Conservation (phyloP, 1,140 invertebrate species). For the Ctenoplectra terminalis region DNA sequence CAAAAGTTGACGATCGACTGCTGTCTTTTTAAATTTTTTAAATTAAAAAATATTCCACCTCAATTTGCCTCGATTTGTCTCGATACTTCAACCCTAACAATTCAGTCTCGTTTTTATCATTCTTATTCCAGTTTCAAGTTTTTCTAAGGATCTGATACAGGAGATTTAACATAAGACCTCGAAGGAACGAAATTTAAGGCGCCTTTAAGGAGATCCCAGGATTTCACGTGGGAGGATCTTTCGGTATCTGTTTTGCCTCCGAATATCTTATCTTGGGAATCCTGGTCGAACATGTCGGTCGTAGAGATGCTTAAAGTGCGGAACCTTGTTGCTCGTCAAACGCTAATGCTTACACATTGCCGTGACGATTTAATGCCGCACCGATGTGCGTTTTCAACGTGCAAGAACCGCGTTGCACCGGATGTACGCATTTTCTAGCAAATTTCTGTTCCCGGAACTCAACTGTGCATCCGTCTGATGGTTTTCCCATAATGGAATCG, state of each 20-base stretch:
- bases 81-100: neutral
- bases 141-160: neutral
- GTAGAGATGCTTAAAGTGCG: slow-evolving; percentile 48
- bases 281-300: slow-evolving; percentile 10
- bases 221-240: neutral
- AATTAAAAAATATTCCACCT: no score
- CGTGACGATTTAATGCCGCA: slow-evolving; percentile 48
- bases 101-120: neutral
- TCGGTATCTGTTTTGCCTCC: neutral
- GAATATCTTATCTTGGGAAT: slow-evolving; percentile 25
- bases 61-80: no score
- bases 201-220: neutral
- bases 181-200: neutral
- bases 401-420: slow-evolving; percentile 29
- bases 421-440: slow-evolving; percentile 13
- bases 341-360: slow-evolving; percentile 39
- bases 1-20: neutral
- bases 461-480: no score
- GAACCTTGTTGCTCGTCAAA: slow-evolving; percentile 54
- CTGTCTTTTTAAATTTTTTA: no score
- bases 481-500: neutral
- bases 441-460: neutral
- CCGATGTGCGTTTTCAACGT: slow-evolving; percentile 31
- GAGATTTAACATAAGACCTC: neutral
- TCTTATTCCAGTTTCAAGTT: neutral